Evolutionary conservation across 2,113 vertebrate genomes (phyloP), one percentile per base, ranked within the genome.

Genomic region (Pelvicachromis taeniatus): DNA sequence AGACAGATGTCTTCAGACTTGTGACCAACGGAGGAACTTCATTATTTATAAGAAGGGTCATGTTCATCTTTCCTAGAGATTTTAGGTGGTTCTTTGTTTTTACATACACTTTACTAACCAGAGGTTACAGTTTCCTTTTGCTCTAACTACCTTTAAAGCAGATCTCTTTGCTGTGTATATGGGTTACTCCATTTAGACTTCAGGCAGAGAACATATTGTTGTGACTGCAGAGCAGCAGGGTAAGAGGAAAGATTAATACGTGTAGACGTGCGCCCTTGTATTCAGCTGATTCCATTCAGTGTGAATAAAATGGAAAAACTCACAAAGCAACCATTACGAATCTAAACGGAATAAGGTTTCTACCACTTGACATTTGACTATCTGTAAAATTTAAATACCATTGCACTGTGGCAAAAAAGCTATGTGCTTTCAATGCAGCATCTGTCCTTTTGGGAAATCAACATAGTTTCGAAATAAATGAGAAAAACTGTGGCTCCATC

Each of bases 1-100:
- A 85, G 79, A 88, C 65, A 21, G 87, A 90, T 89, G 35, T 65
- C 50, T 86, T 70, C 38, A 9, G 21, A 85, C 52, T 56, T 31
- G 11, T 81, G 83, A 86, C 55, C 83, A 12, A 82, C 85, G 78
- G 65, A 70, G 9, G 52, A 23, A 77, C 65, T 84, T 53, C 3
- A 78, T 79, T 55, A 82, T 85, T 45, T 68, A 38, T 50, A 88
- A 35, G 38, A 40, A 81, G 45, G 2, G 17, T 88, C 35, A 61
- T 81, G 73, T 77, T 54, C 33, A 84, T 55, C 17, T 80, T 33
- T 48, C 26, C 21, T 58, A 65, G 31, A 81, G 21, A 52, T 61
- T 85, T 80, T 40, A 7, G 50, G 31, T 85, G 19, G 55, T 52
- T 53, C 12, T 16, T 3, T 83, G 8, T 45, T 78, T 80, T 75